phyloP scores from a whole-genome alignment of 2,888 invertebrate species.

The Parnassius orleans region DNA sequence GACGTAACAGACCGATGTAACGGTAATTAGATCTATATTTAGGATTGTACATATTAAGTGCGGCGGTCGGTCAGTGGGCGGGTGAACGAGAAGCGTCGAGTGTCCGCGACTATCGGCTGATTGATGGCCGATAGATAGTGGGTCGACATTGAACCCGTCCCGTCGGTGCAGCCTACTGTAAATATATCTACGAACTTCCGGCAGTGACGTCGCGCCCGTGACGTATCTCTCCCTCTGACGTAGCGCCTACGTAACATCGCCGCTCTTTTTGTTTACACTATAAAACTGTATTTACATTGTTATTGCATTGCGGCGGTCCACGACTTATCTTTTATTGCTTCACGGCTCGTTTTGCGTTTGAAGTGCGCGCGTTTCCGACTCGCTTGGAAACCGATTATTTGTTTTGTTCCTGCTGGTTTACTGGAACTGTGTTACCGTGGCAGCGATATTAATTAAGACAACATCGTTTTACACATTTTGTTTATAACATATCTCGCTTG shows the following conservation, averaged over 20 bases:
- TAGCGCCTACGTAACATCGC: slow-evolving; percentile 59
- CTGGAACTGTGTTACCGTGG: slow-evolving; percentile 15
- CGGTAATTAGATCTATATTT: slow-evolving; percentile 36
- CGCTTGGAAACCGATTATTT: slow-evolving; percentile 12
- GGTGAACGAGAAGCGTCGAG: slow-evolving; percentile 29
- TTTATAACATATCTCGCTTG: neutral
- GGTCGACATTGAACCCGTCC: slow-evolving; percentile 76
- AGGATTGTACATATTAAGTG: slow-evolving; percentile 25
- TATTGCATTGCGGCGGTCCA: slow-evolving; percentile 70
- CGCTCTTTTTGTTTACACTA: slow-evolving; percentile 76
- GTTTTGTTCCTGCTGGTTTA: slow-evolving; percentile 21
- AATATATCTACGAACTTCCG: slow-evolving; percentile 77
- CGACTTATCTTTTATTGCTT: slow-evolving; percentile 73
- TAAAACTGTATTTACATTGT: slow-evolving; percentile 74
- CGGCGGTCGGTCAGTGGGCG: slow-evolving; percentile 28
- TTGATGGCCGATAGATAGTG: slow-evolving; percentile 77
- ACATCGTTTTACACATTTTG: neutral
- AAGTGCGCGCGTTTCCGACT: slow-evolving; percentile 13
- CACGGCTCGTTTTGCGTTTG: slow-evolving; percentile 50
- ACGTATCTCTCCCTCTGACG: slow-evolving; percentile 59
- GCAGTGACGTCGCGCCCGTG: slow-evolving; percentile 69
- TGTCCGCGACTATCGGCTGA: slow-evolving; percentile 50
- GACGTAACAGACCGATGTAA: slow-evolving; percentile 32
- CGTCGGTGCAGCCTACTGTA: slow-evolving; percentile 54
- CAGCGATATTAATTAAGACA: slow-evolving; percentile 2